Base-by-base conservation (phyloP, 2,888 invertebrate genomes). In the Eupithecia pulchellata region DNA sequence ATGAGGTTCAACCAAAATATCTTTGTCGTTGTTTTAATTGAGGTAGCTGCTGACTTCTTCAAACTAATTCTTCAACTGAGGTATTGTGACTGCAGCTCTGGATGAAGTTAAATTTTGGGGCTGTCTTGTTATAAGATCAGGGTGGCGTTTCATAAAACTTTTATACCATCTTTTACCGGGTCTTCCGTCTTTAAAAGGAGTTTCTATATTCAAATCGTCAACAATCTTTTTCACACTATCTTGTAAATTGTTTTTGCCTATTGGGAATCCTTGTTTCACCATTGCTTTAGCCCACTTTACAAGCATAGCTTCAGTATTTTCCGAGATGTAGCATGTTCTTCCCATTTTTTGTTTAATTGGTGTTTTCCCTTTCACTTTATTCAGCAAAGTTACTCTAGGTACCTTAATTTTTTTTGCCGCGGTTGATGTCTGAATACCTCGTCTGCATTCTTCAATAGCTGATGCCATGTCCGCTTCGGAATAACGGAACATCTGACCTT, bases 341-440 rank as follows among this genome's bases (percentile, higher is more conserved):
- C 52, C 52, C 52, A 52, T 52, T 52, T 52, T 52, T n/a, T 20
- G 52, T 52, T 39, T 39, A 39, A 39, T 39, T 14, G 52, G 52
- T 20, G 52, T 52, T n/a, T 20, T 52, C 25, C 39, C 39, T 39
- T 39, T 39, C 17, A 39, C 52, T 52, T 52, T 52, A 20, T 52
- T 52, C 20, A 52, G 52, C 20, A 52, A 25, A 52, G 52, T 52
- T 17, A 52, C 52, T 25, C 52, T 52, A n/a, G 52, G 52, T 17
- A 52, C 52, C 20, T n/a, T n/a, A 52, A n/a, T 4, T 52, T 52
- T 52, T 52, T 20, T 52, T 52, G 52, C 52, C 20, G 52, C 52
- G 8, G 52, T 52, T n/a, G 52, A 17, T 25, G 52, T 52, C 17
- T 14, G 52, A 20, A 52, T n/a, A 20, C 52, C 52, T 17, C 20